Conservation (phyloP, 2,888 invertebrate species). For the Kuschelorhynchus macadamiae region DNA sequence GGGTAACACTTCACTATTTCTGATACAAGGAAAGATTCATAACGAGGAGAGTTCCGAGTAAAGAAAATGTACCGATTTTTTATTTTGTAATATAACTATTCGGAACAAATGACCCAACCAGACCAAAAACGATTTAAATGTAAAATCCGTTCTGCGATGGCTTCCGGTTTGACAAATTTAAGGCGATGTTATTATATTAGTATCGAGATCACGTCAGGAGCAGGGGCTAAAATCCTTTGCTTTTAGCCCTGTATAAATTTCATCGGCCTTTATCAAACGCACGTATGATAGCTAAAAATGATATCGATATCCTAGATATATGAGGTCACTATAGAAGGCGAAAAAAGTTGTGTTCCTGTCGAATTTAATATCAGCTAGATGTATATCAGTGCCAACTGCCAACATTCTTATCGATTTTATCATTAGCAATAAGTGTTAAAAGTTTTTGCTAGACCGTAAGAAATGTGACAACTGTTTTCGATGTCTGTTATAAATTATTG, state of each 20-base stretch:
- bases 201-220: too few relatives aligned
- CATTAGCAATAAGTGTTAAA: constrained; percentile 42
- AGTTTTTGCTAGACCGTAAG: constrained; percentile 31
- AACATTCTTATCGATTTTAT: constrained; percentile 39
- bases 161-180: too few relatives aligned
- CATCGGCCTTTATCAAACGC: constrained; percentile 6
- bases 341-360: constrained; percentile 30
- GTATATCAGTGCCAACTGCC: constrained; percentile 28
- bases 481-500: constrained; percentile 30
- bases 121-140: too few relatives aligned
- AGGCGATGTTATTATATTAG: too few relatives aligned
- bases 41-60: too few relatives aligned
- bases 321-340: constrained; percentile 17
- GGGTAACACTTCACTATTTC: too few relatives aligned
- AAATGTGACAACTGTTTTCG: constrained; percentile 30
- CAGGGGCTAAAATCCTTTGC: too few relatives aligned
- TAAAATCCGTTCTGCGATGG: too few relatives aligned
- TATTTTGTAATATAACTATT: too few relatives aligned
- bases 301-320: constrained; percentile 20
- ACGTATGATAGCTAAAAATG: constrained; percentile 14
- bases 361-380: constrained; percentile 40
- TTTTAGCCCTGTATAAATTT: constrained; percentile 11
- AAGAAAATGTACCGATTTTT: too few relatives aligned
- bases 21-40: too few relatives aligned
- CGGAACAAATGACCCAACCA: too few relatives aligned